phyloP scores from a whole-genome alignment of 2,113 vertebrate genomes.

The Otocyon megalotis region DNA sequence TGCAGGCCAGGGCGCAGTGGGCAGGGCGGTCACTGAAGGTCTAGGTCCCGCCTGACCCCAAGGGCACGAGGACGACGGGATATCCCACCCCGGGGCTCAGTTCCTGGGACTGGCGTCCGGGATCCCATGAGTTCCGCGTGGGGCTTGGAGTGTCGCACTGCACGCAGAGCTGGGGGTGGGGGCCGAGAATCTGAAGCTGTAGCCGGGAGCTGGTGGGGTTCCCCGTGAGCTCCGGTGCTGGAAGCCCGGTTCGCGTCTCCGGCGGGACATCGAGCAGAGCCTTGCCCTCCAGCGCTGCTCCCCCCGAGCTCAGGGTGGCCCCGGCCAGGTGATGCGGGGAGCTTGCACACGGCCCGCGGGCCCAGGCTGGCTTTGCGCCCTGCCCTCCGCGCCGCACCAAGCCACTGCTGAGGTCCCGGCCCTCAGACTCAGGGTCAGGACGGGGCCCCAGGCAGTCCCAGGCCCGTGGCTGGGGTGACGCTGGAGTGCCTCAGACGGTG shows the following conservation, averaged over 20 bases:
- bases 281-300: neutral
- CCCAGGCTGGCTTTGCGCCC: neutral
- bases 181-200: neutral
- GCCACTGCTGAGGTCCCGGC: neutral
- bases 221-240: neutral
- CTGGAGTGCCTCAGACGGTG: neutral
- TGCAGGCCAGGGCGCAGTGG: neutral
- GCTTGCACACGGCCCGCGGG: neutral
- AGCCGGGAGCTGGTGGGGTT: neutral
- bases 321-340: accelerated
- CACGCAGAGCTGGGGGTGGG: neutral
- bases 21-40: no score
- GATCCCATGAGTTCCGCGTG: neutral
- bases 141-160: neutral
- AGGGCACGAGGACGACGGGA: neutral
- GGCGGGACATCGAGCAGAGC: neutral
- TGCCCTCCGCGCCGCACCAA: neutral
- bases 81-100: neutral
- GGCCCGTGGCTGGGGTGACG: neutral
- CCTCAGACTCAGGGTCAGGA: neutral
- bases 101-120: neutral
- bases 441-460: neutral
- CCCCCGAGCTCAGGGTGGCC: no score
- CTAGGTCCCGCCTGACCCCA: neutral
- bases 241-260: neutral